Conservation (phyloP, 2,113 vertebrate genomes). For the Lepus europaeus region DNA sequence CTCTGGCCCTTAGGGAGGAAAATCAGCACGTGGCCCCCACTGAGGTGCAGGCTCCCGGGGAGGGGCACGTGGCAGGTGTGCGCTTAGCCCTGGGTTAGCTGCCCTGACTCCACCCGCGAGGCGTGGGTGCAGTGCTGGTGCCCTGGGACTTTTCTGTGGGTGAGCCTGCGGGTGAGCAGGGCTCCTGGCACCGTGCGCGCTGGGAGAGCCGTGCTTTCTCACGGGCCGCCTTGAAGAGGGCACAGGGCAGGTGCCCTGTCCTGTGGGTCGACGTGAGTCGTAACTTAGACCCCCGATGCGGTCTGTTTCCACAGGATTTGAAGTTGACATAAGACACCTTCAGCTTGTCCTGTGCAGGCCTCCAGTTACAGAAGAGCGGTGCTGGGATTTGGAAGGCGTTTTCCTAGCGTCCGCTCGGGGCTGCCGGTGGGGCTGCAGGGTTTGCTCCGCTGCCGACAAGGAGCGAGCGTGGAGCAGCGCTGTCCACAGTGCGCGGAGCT, state of each 20-base stretch:
- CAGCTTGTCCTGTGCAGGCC: not conserved
- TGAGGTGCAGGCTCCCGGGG: too few relatives aligned
- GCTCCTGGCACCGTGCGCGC: not conserved
- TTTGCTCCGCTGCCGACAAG: too few relatives aligned
- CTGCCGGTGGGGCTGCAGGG: too few relatives aligned
- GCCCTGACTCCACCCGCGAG: slow-evolving; percentile 1
- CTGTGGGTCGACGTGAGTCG: not conserved
- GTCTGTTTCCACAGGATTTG: slow-evolving; percentile 14
- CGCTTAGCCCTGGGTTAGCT: not conserved
- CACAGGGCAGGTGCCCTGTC: not conserved
- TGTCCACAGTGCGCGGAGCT: not conserved
- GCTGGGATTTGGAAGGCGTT: not conserved
- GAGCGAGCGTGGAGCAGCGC: too few relatives aligned
- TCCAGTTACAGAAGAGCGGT: slow-evolving; percentile 19
- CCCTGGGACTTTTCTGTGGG: not conserved
- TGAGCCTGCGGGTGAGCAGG: not conserved
- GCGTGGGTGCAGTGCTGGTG: too few relatives aligned
- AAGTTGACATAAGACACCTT: slow-evolving; percentile 35
- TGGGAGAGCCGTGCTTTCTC: too few relatives aligned
- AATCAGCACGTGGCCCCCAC: too few relatives aligned
- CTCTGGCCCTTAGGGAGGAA: too few relatives aligned
- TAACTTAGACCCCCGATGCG: not conserved
- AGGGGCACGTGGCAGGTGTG: too few relatives aligned
- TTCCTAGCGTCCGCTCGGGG: not conserved
- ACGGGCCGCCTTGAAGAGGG: not conserved